phyloP scores from a whole-genome alignment of 2,797 vertebrate species.

The Carcharodon carcharias region DNA sequence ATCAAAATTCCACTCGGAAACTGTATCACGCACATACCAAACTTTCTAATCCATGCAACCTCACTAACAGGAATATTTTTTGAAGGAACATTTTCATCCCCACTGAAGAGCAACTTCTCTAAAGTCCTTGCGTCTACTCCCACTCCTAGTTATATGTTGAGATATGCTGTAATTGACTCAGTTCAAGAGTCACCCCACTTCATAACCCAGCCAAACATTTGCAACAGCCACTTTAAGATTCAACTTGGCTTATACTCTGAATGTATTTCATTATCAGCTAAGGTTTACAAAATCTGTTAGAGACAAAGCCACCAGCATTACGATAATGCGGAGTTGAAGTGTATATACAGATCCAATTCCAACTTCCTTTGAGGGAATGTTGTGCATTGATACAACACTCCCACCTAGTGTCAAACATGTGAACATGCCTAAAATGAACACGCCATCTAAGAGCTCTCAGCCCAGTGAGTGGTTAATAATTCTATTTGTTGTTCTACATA shows the following conservation, averaged over 20 bases:
- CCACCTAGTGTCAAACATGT: conserved; percentile 11
- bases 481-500: background rate
- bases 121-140: too few relatives aligned
- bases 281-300: background rate
- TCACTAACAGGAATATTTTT: background rate
- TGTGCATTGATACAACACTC: background rate
- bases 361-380: background rate
- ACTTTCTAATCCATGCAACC: background rate
- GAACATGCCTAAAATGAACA: background rate
- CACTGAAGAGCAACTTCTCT: background rate
- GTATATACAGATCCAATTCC: background rate
- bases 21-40: background rate
- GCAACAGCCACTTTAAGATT: background rate
- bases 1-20: background rate
- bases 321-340: background rate
- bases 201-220: background rate
- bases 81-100: background rate
- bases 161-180: background rate
- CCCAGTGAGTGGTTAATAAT: background rate
- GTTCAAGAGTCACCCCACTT: background rate
- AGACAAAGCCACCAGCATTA: background rate
- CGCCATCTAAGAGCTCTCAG: background rate
- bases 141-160: background rate
- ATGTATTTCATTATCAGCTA: background rate
- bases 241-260: background rate